Conservation (phyloP, 2,888 invertebrate species). For the Clanis bilineata region DNA sequence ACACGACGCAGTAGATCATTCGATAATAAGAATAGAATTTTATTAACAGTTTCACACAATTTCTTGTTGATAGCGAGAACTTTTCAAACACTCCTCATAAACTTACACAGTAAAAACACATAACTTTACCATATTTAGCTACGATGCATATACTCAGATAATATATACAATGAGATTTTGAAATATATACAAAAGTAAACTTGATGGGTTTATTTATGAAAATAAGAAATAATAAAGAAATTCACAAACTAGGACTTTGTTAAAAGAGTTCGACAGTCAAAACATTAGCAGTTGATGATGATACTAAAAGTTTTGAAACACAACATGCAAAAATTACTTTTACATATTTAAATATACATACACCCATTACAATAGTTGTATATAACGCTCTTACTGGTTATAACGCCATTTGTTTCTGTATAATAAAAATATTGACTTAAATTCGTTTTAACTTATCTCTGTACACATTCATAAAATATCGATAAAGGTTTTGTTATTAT, state of each 20-base stretch:
- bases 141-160: too few species aligned
- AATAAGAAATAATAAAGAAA: background rate
- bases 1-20: too few species aligned
- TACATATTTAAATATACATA: slow-evolving; percentile 64
- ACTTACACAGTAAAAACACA: too few species aligned
- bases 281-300: background rate
- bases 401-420: slow-evolving; percentile 75
- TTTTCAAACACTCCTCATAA: too few species aligned
- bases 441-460: background rate
- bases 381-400: slow-evolving; percentile 73
- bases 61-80: too few species aligned
- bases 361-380: slow-evolving; percentile 77
- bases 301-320: slow-evolving; percentile 23
- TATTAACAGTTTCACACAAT: too few species aligned
- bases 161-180: too few species aligned
- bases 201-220: background rate
- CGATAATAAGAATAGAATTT: too few species aligned
- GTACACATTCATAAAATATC: too few species aligned
- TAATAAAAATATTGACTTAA: slow-evolving; percentile 36
- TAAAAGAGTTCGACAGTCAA: background rate
- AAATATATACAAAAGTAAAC: background rate
- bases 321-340: slow-evolving; percentile 33
- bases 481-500: too few species aligned
- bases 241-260: too few species aligned
- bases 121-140: background rate